Base-by-base conservation (phyloP, 2,113 vertebrate species). In the Hirundichthys speculiger region DNA sequence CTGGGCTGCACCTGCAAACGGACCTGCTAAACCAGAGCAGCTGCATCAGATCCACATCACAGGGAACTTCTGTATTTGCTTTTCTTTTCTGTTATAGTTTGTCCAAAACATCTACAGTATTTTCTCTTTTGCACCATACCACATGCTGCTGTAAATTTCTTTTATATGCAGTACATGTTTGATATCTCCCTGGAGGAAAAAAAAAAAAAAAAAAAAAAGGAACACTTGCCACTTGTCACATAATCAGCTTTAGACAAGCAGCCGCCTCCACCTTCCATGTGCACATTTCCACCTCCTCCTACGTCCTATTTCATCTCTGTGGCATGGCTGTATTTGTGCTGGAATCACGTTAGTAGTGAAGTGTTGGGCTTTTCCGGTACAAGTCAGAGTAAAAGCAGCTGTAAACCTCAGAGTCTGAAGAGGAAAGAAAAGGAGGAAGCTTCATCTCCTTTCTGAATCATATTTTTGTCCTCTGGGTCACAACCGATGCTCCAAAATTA, bases 221-320 rank as follows among this genome's bases (percentile, higher is more conserved):
- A 15, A 15, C 73, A 59, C 58, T 61, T 73, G 69, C 41, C 77
- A 63, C 74, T 80, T 61, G 64, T 81, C 77, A 79, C 80, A 69
- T 81, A 82, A 86, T 84, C 80, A 77, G 54, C 79, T 87, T 80
- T 55, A 59, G 69, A 80, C 69, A 79, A 39, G 62, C 5, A 43
- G 70, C 80, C 74, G 76, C 80, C 56, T 68, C 68, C 30, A 34
- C 55, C 78, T 65, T 80, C 64, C 60, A 3, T 51, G 60, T 49
- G 53, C 30, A 27, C 54, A 64, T 13, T 54, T 61, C 73, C 55
- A 43, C 59, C 62, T 69, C 71, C 61, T 72, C 70, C 69, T 52
- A 30, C 77, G 52, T 39, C 27, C 40, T 50, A 53, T 51, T 18
- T 12, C 22, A 30, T 62, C 57, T 49, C 69, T 41, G 61, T 67